These are phyloP conservation scores for Stegana nigrithorax DNA, from an alignment of 2,888 invertebrate genomes.

Conservation along the genomic window DNA sequence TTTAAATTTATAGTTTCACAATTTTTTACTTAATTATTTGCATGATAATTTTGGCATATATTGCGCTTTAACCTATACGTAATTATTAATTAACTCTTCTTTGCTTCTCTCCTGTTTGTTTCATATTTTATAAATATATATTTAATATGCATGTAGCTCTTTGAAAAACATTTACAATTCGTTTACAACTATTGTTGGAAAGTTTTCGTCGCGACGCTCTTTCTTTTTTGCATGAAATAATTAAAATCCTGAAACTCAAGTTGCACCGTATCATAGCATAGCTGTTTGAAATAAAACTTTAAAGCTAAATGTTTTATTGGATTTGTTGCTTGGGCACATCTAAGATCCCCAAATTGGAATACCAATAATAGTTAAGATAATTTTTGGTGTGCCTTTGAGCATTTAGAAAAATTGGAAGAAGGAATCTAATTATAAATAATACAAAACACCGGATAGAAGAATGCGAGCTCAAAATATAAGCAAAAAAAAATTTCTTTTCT, in stretches of 20 bases:
- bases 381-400: background rate
- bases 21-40: constrained; percentile 36
- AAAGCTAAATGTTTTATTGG: constrained; percentile 3
- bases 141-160: background rate
- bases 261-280: constrained; percentile 2
- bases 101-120: background rate
- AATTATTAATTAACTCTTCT: background rate
- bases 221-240: too few species aligned
- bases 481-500: too few species aligned
- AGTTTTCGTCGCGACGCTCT: background rate
- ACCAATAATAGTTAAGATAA: background rate
- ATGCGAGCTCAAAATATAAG: too few species aligned
- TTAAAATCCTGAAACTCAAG: background rate
- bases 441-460: too few species aligned
- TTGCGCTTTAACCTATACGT: constrained; percentile 38
- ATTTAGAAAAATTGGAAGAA: too few species aligned
- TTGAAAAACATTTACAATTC: background rate
- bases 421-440: too few species aligned
- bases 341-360: background rate
- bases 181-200: constrained; percentile 1
- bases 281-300: background rate
- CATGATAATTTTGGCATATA: constrained; percentile 51
- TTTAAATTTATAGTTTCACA: constrained; percentile 24
- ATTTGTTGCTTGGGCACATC: background rate
- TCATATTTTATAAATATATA: background rate